Evolutionary conservation across 2,888 invertebrate genomes (phyloP).

Genomic region (Drosophila phalerata): DNA sequence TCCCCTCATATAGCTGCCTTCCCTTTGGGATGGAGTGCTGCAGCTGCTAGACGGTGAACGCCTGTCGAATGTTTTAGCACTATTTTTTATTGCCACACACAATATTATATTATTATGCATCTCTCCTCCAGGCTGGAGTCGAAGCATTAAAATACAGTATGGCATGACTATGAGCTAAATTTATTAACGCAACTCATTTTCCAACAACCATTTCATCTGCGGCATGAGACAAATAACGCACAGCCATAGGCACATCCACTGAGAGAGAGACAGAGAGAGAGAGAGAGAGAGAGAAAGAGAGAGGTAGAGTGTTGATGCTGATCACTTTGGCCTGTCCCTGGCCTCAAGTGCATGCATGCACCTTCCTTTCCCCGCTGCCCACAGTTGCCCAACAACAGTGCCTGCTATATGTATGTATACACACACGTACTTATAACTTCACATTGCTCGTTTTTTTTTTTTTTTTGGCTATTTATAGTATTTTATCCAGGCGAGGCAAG

Average conservation of each 20-base stretch:
- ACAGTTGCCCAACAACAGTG: constrained; percentile 1
- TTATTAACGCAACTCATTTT: constrained; percentile 76
- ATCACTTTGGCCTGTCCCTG: constrained; percentile 66
- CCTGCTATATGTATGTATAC: constrained; percentile 2
- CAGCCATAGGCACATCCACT: constrained; percentile 18
- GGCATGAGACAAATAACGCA: constrained; percentile 59
- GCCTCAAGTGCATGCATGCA: constrained; percentile 60
- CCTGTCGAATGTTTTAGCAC: constrained; percentile 83
- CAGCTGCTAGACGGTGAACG: constrained; percentile 42
- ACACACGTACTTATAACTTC: constrained; percentile 26
- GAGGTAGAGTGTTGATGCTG: constrained; percentile 59
- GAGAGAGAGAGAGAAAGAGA: constrained; percentile 21
- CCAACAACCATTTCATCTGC: constrained; percentile 53
- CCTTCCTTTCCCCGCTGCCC: constrained; percentile 6
- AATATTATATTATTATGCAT: constrained; percentile 6
- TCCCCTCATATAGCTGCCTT: background rate
- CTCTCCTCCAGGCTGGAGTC: constrained; percentile 7
- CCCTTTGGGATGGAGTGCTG: constrained; percentile 2
- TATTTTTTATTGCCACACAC: constrained; percentile 79
- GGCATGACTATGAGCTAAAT: constrained; percentile 73
- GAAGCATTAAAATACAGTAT: constrained; percentile 42
- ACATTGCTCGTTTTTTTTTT: constrained; percentile 33
- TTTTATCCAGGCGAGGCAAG: constrained; percentile 54
- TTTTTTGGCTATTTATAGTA: constrained; percentile 70
- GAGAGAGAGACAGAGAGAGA: constrained; percentile 23